phyloP scores from a whole-genome alignment of 2,888 invertebrate genomes.

The Drosophila yooni region DNA sequence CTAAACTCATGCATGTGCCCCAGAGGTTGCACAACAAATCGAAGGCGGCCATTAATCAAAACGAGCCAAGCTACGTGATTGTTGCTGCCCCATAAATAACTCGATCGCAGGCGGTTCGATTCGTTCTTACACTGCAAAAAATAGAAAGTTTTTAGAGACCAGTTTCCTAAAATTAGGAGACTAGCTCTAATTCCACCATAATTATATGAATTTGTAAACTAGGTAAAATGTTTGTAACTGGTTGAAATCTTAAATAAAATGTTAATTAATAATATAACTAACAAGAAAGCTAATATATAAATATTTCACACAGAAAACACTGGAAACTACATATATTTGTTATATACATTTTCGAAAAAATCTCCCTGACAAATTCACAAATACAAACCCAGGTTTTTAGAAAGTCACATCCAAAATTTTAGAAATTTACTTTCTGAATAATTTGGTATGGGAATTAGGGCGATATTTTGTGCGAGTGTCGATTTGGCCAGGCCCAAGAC shows the following conservation, averaged over 20 bases:
- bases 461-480: neutral
- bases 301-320: neutral
- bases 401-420: neutral
- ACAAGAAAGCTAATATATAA: neutral
- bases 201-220: neutral
- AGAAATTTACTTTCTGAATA: neutral
- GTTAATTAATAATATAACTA: neutral
- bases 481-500: slow-evolving; percentile 3
- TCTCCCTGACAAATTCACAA: neutral
- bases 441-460: neutral
- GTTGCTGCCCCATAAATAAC: slow-evolving; percentile 68
- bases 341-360: neutral
- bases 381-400: neutral
- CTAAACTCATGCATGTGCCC: slow-evolving; percentile 41
- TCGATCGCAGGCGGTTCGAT: slow-evolving; percentile 25
- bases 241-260: neutral
- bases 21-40: slow-evolving; percentile 34
- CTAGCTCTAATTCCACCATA: neutral
- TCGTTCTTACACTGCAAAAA: slow-evolving; percentile 7
- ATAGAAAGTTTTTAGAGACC: neutral
- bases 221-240: neutral
- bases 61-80: slow-evolving; percentile 65
- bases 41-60: slow-evolving; percentile 73
- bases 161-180: too few species aligned
- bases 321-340: neutral